Percentiles rank a stretch among this genome's conserved stretches.
Conservation (phyloP, 2,797 vertebrate genomes). For the Pteropus rufus region DNA sequence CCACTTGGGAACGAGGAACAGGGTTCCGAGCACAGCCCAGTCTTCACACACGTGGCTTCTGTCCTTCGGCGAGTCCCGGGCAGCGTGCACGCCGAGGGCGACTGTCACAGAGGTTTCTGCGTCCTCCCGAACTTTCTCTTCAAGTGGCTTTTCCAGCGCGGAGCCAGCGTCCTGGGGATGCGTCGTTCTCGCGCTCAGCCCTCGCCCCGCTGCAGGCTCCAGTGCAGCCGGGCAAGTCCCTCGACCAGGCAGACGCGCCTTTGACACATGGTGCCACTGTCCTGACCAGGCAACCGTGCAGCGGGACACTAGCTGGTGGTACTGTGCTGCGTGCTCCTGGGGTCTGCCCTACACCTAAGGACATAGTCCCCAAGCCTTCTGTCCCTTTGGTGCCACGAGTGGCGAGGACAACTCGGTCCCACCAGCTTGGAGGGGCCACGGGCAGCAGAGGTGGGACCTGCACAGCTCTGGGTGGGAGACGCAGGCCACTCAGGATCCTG, state of each 20-base stretch:
- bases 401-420: not conserved
- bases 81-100: too few species aligned
- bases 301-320: not conserved
- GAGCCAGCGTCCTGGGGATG: accelerated
- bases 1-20: accelerated
- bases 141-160: accelerated
- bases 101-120: not conserved
- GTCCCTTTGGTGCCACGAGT: not conserved
- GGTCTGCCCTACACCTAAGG: not conserved
- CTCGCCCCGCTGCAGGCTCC: not conserved
- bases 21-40: accelerated
- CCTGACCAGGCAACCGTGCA: not conserved
- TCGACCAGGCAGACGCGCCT: not conserved
- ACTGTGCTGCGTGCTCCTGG: accelerated
- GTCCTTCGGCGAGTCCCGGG: accelerated
- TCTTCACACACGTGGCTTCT: accelerated
- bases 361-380: not conserved
- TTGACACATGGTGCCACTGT: not conserved
- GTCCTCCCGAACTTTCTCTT: accelerated
- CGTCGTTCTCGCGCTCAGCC: accelerated
- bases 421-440: not conserved
- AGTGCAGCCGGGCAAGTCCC: not conserved
- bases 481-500: too few species aligned
- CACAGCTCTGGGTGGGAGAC: not conserved
- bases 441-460: not conserved